phyloP scores from a whole-genome alignment of 1,140 invertebrate species.

The Charaxes varanes region DNA sequence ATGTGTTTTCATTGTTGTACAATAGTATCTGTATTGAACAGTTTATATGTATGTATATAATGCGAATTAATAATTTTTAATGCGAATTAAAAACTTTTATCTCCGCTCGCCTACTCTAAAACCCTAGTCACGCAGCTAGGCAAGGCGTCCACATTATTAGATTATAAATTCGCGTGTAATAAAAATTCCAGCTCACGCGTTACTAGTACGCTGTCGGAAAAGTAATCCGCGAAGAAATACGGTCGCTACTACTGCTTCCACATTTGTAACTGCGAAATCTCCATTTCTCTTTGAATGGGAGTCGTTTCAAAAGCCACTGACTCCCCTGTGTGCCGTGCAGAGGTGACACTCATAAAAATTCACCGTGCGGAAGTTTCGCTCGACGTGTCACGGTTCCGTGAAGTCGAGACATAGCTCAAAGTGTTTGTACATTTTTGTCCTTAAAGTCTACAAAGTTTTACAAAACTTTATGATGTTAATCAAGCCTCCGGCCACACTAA shows the following conservation, averaged over 20 bases:
- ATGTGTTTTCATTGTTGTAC: too few species aligned
- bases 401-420: slow-evolving; percentile 25
- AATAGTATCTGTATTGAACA: too few species aligned
- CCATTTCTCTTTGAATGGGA: slow-evolving; percentile 66
- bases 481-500: too few species aligned
- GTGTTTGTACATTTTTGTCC: too few species aligned
- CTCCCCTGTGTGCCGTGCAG: slow-evolving; percentile 54
- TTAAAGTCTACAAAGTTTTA: too few species aligned
- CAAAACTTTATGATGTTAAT: too few species aligned
- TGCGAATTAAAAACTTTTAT: too few species aligned
- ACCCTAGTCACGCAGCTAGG: too few species aligned
- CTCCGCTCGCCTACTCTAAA: too few species aligned
- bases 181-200: slow-evolving; percentile 56
- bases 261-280: slow-evolving; percentile 67
- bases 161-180: slow-evolving; percentile 48
- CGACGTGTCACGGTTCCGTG: slow-evolving; percentile 33
- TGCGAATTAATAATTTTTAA: too few species aligned
- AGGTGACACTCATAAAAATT: slow-evolving; percentile 67
- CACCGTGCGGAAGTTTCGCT: slow-evolving; percentile 46
- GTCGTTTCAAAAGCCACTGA: slow-evolving; percentile 56
- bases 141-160: too few species aligned
- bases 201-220: slow-evolving; percentile 52
- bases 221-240: slow-evolving; percentile 65
- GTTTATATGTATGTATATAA: too few species aligned
- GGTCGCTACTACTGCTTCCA: slow-evolving; percentile 50